Conservation (phyloP, 2,113 vertebrate genomes). For the Elgaria multicarinata region DNA sequence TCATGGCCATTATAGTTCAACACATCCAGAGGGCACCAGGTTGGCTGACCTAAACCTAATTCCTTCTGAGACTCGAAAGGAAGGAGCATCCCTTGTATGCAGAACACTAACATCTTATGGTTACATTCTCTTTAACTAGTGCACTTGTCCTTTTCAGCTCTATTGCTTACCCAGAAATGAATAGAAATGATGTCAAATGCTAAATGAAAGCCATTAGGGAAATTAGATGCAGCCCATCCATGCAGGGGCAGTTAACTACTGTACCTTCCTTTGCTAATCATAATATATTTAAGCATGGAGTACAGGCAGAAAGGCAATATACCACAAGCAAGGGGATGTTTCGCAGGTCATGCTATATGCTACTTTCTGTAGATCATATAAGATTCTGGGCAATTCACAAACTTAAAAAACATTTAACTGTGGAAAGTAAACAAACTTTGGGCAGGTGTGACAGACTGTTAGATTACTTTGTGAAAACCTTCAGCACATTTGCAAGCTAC, state of each 20-base stretch:
- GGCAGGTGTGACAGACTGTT: not conserved
- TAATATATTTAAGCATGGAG: slow-evolving; percentile 2
- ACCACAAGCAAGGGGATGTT: not conserved
- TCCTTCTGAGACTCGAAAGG: not conserved
- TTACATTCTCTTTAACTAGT: not conserved
- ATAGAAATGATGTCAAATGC: slow-evolving; percentile 22
- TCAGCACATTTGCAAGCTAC: not conserved
- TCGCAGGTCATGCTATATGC: not conserved
- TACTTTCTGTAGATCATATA: not conserved
- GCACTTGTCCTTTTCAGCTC: not conserved
- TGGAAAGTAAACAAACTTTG: not conserved
- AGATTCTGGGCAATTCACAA: not conserved
- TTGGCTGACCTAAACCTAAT: too few species aligned
- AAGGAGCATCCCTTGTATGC: not conserved
- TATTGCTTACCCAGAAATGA: not conserved
- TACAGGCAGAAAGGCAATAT: not conserved
- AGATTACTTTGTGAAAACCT: not conserved
- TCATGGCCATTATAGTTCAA: not conserved
- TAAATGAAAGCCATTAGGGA: slow-evolving; percentile 54
- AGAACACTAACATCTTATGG: not conserved
- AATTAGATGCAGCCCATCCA: slow-evolving; percentile 32
- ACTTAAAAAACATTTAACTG: not conserved
- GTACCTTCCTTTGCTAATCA: slow-evolving; percentile 21
- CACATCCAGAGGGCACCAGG: not conserved
- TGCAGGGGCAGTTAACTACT: slow-evolving; percentile 23